These are phyloP conservation scores for Noctua comes DNA, from an alignment of 2,888 invertebrate genomes.

Conservation along the genomic window DNA sequence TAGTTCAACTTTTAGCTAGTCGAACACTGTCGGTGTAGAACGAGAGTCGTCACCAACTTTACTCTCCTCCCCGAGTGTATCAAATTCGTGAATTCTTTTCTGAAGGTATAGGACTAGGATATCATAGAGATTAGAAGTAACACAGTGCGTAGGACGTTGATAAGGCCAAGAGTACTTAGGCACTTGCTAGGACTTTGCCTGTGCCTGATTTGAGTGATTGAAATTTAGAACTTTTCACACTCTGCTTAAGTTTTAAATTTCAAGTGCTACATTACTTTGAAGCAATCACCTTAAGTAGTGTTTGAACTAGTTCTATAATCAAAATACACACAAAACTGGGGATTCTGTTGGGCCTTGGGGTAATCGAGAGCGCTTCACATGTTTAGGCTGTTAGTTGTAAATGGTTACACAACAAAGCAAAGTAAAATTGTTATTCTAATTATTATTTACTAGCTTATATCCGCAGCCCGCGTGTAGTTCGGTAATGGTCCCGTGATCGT, in stretches of 20 bases:
- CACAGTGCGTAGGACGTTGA: neutral
- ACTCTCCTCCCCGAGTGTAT: neutral
- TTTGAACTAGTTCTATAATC: neutral
- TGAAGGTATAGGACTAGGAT: neutral
- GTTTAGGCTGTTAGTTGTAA: neutral
- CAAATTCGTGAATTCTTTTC: neutral
- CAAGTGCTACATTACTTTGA: neutral
- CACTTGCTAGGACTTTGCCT: neutral
- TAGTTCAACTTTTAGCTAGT: neutral
- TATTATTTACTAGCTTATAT: neutral
- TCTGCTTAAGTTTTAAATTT: neutral
- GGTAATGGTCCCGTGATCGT: neutral
- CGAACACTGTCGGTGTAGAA: neutral
- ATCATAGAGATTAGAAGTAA: neutral
- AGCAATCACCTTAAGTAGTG: neutral
- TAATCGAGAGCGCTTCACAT: constrained; percentile 1
- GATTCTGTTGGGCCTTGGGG: neutral
- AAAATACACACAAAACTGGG: neutral
- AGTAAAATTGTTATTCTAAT: neutral
- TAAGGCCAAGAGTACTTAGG: neutral
- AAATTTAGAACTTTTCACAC: neutral
- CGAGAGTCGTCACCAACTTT: neutral
- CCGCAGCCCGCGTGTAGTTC: neutral
- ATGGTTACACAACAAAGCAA: neutral
- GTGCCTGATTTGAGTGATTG: neutral